Conservation (phyloP, 2,113 vertebrate species). For the Phyllostomus discolor region DNA sequence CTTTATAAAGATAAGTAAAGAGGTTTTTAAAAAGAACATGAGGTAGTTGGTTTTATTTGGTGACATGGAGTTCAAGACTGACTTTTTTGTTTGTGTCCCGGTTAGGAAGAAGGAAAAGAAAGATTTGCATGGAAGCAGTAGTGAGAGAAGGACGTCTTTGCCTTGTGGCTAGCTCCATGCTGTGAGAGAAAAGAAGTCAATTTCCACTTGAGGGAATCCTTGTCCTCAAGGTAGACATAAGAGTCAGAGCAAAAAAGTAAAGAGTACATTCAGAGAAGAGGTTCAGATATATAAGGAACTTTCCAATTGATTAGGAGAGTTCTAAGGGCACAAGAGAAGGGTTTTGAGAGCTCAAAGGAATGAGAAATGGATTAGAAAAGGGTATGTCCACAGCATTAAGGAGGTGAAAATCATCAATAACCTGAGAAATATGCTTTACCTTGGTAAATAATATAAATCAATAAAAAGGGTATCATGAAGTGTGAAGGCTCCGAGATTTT, state of each 20-base stretch:
- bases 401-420: background rate
- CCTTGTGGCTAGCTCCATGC: background rate
- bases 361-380: background rate
- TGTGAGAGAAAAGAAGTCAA: background rate
- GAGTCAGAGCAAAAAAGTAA: background rate
- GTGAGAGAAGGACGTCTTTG: background rate
- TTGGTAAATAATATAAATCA: background rate
- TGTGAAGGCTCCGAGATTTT: background rate
- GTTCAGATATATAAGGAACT: background rate
- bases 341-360: background rate
- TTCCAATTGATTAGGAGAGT: background rate
- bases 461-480: background rate
- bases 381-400: background rate
- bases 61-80: background rate
- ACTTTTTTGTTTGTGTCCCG: background rate
- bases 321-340: background rate
- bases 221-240: background rate
- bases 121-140: background rate
- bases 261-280: background rate
- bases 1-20: background rate
- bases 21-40: background rate
- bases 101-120: background rate
- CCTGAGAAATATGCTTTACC: background rate
- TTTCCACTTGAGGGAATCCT: background rate
- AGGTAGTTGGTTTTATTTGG: background rate